Evolutionary conservation across 2,797 vertebrate species (phyloP).

Genomic region (Phyllotis vaccarum): DNA sequence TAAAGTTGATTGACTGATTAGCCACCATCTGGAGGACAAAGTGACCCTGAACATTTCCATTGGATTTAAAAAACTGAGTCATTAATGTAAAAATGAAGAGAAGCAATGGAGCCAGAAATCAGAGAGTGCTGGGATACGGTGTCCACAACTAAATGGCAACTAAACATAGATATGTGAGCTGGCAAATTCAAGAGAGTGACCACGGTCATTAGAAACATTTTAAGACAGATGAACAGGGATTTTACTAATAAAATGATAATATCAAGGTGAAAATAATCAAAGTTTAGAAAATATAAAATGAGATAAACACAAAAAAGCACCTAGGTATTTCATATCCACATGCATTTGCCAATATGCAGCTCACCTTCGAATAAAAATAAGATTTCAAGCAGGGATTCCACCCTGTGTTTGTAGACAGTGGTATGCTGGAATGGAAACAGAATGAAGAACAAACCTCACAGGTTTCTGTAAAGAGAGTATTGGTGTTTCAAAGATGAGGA

Average conservation of each 20-base stretch:
- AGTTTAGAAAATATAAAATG: not conserved
- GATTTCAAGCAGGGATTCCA: not conserved
- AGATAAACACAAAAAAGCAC: not conserved
- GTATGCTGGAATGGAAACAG: not conserved
- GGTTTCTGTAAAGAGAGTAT: not conserved
- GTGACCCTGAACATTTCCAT: not conserved
- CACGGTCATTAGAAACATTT: not conserved
- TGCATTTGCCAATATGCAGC: not conserved
- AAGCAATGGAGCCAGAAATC: fast-evolving
- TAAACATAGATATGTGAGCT: fast-evolving
- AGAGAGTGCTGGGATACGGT: no score
- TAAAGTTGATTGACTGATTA: not conserved
- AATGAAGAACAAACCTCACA: not conserved
- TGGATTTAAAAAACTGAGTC: not conserved
- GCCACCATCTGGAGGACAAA: no score
- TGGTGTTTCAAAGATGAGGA: not conserved
- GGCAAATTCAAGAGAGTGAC: not conserved
- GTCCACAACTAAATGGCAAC: fast-evolving
- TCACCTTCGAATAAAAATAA: not conserved
- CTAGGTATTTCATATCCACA: not conserved
- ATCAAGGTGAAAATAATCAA: not conserved
- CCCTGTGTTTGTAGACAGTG: not conserved
- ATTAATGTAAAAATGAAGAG: not conserved
- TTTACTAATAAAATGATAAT: constrained; percentile 5
- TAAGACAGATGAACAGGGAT: not conserved